These are phyloP conservation scores for chimpanzee (Pan troglodytes) DNA, from an alignment of 2,113 vertebrate genomes.

Conservation along the genomic window NHGRI_mPanTro3-v2.1_pri NC_086015.1:22279501-22280000, in stretches of 20 bases:
- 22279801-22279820: not conserved
- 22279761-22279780: not conserved
- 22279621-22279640: not conserved
- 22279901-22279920: too few relatives aligned
- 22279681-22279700: not conserved
- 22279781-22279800: not conserved
- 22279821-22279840: not conserved
- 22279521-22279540: not conserved
- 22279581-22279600: not conserved
- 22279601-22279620: not conserved
- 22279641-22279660: not conserved
- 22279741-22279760: not conserved
- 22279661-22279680: not conserved
- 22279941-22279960: too few relatives aligned
- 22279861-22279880: not conserved
- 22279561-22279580: not conserved
- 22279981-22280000: too few relatives aligned
- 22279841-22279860: not conserved
- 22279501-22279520: not conserved
- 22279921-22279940: too few relatives aligned
- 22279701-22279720: not conserved
- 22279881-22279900: too few relatives aligned
- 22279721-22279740: not conserved
- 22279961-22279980: too few relatives aligned
- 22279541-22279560: not conserved